phyloP scores from a whole-genome alignment of 1,140 invertebrate species.

The Eupeodes corollae region DNA sequence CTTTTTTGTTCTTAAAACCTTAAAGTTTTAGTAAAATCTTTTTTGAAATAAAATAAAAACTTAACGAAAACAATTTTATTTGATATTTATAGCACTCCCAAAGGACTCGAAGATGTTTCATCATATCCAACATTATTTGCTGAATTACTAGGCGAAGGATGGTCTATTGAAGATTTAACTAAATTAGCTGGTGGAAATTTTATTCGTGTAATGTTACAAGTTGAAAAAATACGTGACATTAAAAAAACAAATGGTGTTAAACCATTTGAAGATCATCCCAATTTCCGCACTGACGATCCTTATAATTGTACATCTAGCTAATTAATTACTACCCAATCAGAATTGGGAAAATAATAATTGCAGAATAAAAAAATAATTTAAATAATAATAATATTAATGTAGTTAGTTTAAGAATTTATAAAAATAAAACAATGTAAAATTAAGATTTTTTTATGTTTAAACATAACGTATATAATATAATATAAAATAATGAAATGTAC shows the following conservation, averaged over 20 bases:
- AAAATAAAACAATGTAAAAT: too few species aligned
- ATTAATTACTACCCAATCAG: constrained; percentile 10
- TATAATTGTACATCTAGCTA: constrained; percentile 37
- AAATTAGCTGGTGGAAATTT: constrained; percentile 83
- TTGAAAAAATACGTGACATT: constrained; percentile 37
- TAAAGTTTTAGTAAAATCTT: not conserved
- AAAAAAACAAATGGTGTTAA: constrained; percentile 28
- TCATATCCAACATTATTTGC: constrained; percentile 79
- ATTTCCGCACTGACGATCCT: constrained; percentile 34
- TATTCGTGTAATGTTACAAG: constrained; percentile 59
- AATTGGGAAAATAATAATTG: too few species aligned
- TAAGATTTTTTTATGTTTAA: too few species aligned
- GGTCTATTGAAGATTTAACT: constrained; percentile 70
- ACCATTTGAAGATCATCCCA: constrained; percentile 34
- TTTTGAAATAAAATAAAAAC: not conserved
- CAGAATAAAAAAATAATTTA: too few species aligned
- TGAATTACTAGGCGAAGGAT: constrained; percentile 67
- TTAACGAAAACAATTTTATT: not conserved
- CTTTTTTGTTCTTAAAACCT: not conserved
- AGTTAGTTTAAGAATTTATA: too few species aligned
- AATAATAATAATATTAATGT: too few species aligned
- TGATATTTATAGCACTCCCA: constrained; percentile 53
- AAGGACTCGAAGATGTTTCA: constrained; percentile 82
- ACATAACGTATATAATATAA: too few species aligned
- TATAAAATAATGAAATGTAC: too few species aligned